Base-by-base conservation (phyloP, 1,140 invertebrate species). In the Saxidomus purpurata region DNA sequence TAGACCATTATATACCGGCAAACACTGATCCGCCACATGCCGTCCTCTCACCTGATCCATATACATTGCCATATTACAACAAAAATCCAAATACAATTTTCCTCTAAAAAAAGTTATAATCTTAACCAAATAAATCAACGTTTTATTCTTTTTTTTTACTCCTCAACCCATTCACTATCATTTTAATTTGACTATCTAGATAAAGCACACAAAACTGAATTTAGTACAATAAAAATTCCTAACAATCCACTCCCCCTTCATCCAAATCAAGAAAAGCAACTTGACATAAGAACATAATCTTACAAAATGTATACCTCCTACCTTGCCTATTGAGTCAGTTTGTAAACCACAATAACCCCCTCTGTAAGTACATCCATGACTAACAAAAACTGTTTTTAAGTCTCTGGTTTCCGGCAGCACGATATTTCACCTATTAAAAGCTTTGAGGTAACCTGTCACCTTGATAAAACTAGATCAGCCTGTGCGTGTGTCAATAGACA, bases 251-350 rank as follows among this genome's bases (percentile, higher is more conserved):
- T 71, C 67, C 67, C 67, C 34, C 67, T n/a, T 38, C 67, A 71
- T 71, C 67, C 36, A 71, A 71, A 71, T 17, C 19, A 71, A 77
- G 49, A 28, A 31, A 79, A 79, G 17, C 74, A 49, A 79, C 8
- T 79, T 79, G 47, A 79, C 76, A 79, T 79, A 79, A 79, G 76
- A 79, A 55, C 43, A 36, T 79, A 79, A 79, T 79, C 76, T 79
- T 34, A 52, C 47, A 79, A 79, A 19, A 13, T 28, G 34, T 52
- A 79, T 25, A 52, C 76, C 76, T 79, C 76, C 76, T 79, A 79
- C 76, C 76, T 79, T 49, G 76, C 28, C 28, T 1, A 79, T 11
- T 79, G 76, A 79, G 43, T 79, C 76, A 79, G 36, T 59, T 67
- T 52, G 28, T 55, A 49, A 55, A 79, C 76, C 71, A 38, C 76